Evolutionary conservation across 2,888 invertebrate genomes (phyloP).

Genomic region (Trissolcus japonicus): DNA sequence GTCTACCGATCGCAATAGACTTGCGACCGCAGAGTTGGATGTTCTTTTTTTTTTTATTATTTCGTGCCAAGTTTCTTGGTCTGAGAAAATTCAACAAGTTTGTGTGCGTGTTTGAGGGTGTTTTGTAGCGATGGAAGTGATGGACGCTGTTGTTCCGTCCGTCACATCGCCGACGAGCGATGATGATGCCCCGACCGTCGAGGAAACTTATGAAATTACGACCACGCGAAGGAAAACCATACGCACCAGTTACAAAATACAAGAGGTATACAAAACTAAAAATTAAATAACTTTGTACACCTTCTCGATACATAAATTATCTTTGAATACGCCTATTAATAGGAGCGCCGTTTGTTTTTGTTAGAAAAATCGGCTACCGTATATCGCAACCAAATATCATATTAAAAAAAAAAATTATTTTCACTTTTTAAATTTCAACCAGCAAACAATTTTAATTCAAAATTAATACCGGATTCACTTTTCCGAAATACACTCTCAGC

Average conservation of each 20-base stretch:
- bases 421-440: too few species aligned
- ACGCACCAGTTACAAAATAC: conserved; percentile 74
- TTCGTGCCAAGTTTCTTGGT: too few species aligned
- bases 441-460: too few species aligned
- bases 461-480: too few species aligned
- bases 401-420: too few species aligned
- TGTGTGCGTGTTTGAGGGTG: conserved; percentile 38
- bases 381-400: background rate
- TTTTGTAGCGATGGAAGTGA: conserved; percentile 68
- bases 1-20: background rate
- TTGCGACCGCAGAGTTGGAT: background rate
- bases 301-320: background rate
- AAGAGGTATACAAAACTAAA: conserved; percentile 66
- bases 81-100: conserved; percentile 3
- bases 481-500: background rate
- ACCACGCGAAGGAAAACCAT: conserved; percentile 73
- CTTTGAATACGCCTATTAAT: background rate
- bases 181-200: conserved; percentile 70
- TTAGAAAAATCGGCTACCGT: background rate
- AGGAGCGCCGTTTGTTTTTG: background rate
- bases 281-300: background rate
- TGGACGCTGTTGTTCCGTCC: conserved; percentile 68
- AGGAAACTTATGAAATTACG: conserved; percentile 74
- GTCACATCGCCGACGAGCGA: conserved; percentile 62
- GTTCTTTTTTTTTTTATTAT: too few species aligned